Evolutionary conservation across 53 echinoderm and acorn worm genomes (phyloP), one percentile per base, ranked within the genome.

Genomic region (Temnopleurus reevesii): DNA sequence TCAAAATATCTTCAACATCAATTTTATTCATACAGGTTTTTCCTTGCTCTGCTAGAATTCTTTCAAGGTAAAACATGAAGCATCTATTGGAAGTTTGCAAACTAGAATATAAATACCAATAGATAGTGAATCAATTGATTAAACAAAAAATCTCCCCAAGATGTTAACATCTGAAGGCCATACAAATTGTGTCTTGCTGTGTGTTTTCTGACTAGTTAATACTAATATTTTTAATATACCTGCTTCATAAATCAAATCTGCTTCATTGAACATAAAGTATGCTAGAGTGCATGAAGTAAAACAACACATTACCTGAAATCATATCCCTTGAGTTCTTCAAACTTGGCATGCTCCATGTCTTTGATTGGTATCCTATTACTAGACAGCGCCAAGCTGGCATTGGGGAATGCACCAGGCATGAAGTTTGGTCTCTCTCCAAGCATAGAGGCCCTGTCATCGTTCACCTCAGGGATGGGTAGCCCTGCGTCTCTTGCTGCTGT

Each of bases 311-410:
- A 99, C 98, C 91, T 94, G 90, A 99, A 99, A 81, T 99, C 99
- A 49, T 94, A 89, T 59, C 96, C 96, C 86, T 99, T 99, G 66
- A 94, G 60, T 44, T 93, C 92, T 13, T 90, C 91, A 90, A 99
- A 99, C 77, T 96, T 92, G 47, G 92, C 94, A 65, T 99, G 99
- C 51, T 99, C 98, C 99, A 99, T 99, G 36, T 93, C 94, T 76
- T 54, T 91, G 31, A 99, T 94, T 19, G 99, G 94, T 66, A 99
- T 93, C 76, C 90, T 93, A 66, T 99, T 99, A 27, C 59, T 66
- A 56, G 93, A 81, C 90, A 96, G 45, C 15, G 89, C 77, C 89
- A 96, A 90, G 49, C 96, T 92, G 61, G 60, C 92, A 31, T 93
- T 47, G 12, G 93, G 91, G 71, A 83, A 93, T 1, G 93, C 81